Conservation (phyloP, 2,888 invertebrate species). For the Ischnura elegans region DNA sequence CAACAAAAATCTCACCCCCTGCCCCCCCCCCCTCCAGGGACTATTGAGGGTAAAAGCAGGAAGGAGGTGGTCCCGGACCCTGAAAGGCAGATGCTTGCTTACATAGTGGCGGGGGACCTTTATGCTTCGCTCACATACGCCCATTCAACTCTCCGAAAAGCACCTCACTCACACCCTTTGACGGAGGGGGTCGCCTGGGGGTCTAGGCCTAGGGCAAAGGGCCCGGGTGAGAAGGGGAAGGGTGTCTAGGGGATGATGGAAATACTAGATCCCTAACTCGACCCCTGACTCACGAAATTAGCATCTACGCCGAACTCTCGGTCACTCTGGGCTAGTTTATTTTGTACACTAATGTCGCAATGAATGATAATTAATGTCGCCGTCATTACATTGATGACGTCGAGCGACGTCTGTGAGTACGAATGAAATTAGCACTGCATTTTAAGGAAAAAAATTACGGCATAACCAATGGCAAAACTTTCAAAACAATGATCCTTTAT, state of each 20-base stretch:
- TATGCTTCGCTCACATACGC: slow-evolving; percentile 37
- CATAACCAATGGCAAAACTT: too few species aligned
- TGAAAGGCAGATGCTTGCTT: slow-evolving; percentile 52
- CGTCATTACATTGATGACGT: too few species aligned
- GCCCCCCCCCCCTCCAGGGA: neutral
- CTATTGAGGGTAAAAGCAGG: slow-evolving; percentile 37
- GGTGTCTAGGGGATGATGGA: neutral
- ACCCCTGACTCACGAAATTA: neutral
- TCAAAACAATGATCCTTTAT: too few species aligned
- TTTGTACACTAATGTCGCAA: too few species aligned
- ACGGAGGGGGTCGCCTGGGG: neutral
- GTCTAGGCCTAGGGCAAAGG: neutral
- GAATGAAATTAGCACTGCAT: too few species aligned
- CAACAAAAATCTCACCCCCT: neutral
- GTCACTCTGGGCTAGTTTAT: too few species aligned
- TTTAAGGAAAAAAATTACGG: too few species aligned
- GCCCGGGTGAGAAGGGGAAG: neutral
- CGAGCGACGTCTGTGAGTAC: too few species aligned
- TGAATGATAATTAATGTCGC: too few species aligned
- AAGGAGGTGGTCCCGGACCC: slow-evolving; percentile 38
- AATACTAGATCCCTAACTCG: neutral
- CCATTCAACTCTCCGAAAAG: slow-evolving; percentile 42
- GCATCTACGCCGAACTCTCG: neutral
- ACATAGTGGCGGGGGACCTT: slow-evolving; percentile 25
- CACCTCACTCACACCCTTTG: slow-evolving; percentile 16